These are phyloP conservation scores for Melanotaenia duboulayi DNA, from an alignment of 2,113 vertebrate genomes.

Conservation along the genomic window DNA sequence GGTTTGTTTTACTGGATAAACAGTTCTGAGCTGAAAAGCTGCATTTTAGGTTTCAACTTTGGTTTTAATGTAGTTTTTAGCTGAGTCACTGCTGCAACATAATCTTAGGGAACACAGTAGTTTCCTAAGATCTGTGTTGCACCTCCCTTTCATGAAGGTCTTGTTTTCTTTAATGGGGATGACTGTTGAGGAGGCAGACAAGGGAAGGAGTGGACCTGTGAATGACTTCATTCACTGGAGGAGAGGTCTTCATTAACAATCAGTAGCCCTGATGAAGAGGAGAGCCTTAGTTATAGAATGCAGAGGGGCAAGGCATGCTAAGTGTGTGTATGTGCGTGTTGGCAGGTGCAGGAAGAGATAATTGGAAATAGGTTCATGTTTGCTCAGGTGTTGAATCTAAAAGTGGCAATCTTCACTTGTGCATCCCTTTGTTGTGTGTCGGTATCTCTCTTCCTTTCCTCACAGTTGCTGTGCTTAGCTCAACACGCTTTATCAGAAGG, in stretches of 20 bases:
- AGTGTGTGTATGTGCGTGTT: slow-evolving; percentile 13
- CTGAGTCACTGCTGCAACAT: too few relatives aligned
- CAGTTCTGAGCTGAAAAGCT: too few relatives aligned
- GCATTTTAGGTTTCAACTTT: too few relatives aligned
- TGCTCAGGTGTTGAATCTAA: slow-evolving; percentile 50
- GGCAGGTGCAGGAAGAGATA: slow-evolving; percentile 71
- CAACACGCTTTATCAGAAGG: too few relatives aligned
- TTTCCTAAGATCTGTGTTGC: too few relatives aligned
- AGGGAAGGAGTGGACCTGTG: slow-evolving; percentile 39
- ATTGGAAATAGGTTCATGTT: slow-evolving; percentile 67
- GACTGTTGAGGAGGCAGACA: not conserved
- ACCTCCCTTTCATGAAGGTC: too few relatives aligned
- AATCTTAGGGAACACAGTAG: too few relatives aligned
- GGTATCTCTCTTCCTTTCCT: not conserved
- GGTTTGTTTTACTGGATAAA: too few relatives aligned
- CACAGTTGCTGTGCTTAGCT: too few relatives aligned
- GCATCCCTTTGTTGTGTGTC: not conserved
- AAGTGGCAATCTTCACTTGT: slow-evolving; percentile 48
- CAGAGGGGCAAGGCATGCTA: slow-evolving; percentile 17
- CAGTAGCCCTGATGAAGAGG: slow-evolving; percentile 28
- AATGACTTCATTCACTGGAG: slow-evolving; percentile 61
- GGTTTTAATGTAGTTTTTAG: too few relatives aligned
- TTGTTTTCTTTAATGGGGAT: not conserved
- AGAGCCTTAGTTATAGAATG: slow-evolving; percentile 18
- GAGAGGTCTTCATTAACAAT: slow-evolving; percentile 58